phyloP scores from a whole-genome alignment of 2,113 vertebrate genomes.

The Nanorana parkeri region DNA sequence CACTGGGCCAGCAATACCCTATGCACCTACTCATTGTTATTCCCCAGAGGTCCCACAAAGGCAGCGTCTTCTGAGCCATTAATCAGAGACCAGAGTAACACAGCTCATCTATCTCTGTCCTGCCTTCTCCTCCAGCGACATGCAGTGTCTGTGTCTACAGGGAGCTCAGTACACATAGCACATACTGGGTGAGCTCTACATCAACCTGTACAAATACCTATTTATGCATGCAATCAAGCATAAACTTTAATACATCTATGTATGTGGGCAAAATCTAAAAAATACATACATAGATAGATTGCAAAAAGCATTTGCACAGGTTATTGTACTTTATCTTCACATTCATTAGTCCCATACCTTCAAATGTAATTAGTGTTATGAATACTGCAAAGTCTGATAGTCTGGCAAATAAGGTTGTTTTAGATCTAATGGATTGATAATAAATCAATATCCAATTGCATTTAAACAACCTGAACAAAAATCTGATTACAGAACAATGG shows the following conservation, averaged over 20 bases:
- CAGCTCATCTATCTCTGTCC: conserved; percentile 54
- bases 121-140: conserved; percentile 52
- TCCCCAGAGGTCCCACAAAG: conserved; percentile 49
- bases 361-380: too few relatives aligned
- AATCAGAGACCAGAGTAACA: conserved; percentile 50
- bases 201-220: not conserved
- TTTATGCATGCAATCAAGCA: not conserved
- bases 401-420: too few relatives aligned
- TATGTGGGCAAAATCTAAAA: not conserved
- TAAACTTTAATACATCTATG: not conserved
- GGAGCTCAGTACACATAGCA: conserved; percentile 25
- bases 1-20: conserved; percentile 42
- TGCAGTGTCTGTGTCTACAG: conserved; percentile 48
- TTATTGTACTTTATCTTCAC: too few relatives aligned
- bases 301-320: too few relatives aligned
- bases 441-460: too few relatives aligned
- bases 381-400: too few relatives aligned
- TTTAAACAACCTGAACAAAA: too few relatives aligned
- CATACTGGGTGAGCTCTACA: conserved; percentile 18
- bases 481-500: too few relatives aligned
- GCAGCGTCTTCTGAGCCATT: conserved; percentile 40
- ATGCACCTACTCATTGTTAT: conserved; percentile 35
- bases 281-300: not conserved
- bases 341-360: too few relatives aligned
- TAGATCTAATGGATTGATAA: too few relatives aligned